These are phyloP conservation scores for Notocelia uddmanniana DNA, from an alignment of 2,888 invertebrate genomes.

Conservation along the genomic window DNA sequence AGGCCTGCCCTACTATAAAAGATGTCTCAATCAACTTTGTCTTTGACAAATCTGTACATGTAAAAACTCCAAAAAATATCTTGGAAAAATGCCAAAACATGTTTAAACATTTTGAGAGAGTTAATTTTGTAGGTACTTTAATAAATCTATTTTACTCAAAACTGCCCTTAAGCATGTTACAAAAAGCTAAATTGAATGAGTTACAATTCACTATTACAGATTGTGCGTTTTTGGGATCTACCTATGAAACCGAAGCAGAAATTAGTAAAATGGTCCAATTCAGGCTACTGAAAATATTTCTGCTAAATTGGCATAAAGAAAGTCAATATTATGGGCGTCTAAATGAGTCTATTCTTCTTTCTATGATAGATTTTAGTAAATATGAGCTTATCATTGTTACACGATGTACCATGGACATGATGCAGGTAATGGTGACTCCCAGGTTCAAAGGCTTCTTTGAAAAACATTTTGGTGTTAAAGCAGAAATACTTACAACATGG, in stretches of 20 bases:
- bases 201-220: slow-evolving; percentile 38
- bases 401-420: slow-evolving; percentile 22
- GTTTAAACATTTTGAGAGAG: slow-evolving; percentile 39
- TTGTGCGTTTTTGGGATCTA: slow-evolving; percentile 19
- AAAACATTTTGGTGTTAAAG: slow-evolving; percentile 32
- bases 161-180: slow-evolving; percentile 26
- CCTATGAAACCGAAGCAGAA: slow-evolving; percentile 14
- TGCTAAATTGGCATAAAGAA: slow-evolving; percentile 38
- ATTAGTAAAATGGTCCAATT: slow-evolving; percentile 28
- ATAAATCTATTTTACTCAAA: slow-evolving; percentile 32
- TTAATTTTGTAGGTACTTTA: slow-evolving; percentile 36
- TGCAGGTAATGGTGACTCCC: slow-evolving; percentile 29
- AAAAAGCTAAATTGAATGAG: slow-evolving; percentile 32
- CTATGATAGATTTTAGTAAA: slow-evolving; percentile 31
- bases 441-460: slow-evolving; percentile 37
- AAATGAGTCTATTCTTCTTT: slow-evolving; percentile 33
- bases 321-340: slow-evolving; percentile 38
- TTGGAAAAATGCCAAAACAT: slow-evolving; percentile 33
- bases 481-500: slow-evolving; percentile 36
- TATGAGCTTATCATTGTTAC: slow-evolving; percentile 33
- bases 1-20: slow-evolving; percentile 36
- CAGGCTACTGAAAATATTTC: slow-evolving; percentile 24
- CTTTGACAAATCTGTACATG: slow-evolving; percentile 21
- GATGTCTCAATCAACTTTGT: slow-evolving; percentile 34
- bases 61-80: neutral